phyloP scores from a whole-genome alignment of 2,113 vertebrate genomes.

The Callipepla californica region DNA sequence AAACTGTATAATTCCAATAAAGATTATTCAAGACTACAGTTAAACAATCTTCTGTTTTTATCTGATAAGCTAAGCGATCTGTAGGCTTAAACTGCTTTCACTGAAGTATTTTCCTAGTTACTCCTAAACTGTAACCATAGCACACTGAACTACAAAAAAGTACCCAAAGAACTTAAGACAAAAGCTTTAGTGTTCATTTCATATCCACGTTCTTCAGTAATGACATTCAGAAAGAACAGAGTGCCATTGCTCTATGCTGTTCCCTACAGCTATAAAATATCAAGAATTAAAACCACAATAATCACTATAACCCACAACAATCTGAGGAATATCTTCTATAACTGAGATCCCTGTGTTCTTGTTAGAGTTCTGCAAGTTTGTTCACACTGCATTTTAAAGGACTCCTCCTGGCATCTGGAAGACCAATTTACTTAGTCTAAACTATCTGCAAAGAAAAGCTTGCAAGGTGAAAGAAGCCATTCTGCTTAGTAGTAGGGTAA shows the following conservation, averaged over 20 bases:
- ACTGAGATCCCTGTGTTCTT: not conserved
- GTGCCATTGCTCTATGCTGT: not conserved
- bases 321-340: not conserved
- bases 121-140: not conserved
- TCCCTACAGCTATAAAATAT: not conserved
- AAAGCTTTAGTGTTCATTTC: not conserved
- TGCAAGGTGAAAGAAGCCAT: not conserved
- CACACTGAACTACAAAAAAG: not conserved
- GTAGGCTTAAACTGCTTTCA: not conserved
- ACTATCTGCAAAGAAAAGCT: not conserved
- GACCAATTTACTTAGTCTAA: not conserved
- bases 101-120: not conserved
- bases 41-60: not conserved
- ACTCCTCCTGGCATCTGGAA: not conserved
- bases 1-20: not conserved
- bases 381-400: not conserved
- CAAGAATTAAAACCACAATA: not conserved
- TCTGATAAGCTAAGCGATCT: not conserved
- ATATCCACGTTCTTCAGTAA: not conserved
- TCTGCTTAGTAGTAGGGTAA: not conserved
- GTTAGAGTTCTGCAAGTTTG: not conserved
- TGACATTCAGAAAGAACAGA: not conserved
- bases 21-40: not conserved
- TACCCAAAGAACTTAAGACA: not conserved
- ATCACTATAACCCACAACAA: not conserved